Evolutionary conservation across 2,797 vertebrate genomes (phyloP), one percentile per base, ranked within the genome.

Genomic region (Melanotaenia boesemani): DNA sequence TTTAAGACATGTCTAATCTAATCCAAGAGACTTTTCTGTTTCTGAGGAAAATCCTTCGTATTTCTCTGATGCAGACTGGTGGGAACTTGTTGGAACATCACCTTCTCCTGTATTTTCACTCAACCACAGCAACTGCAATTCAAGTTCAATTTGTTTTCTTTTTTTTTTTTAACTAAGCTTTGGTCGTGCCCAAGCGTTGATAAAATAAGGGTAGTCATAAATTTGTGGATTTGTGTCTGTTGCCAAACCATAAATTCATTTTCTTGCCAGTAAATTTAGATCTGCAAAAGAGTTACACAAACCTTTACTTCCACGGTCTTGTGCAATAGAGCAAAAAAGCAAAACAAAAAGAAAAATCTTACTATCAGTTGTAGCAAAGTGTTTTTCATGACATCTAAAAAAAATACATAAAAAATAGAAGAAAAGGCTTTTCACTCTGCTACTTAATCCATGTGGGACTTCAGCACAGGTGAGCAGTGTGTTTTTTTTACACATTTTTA

Each of bases 201-300:
- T 30, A 5, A 30, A 28, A 3, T 16, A 18, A 18, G 16, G 46
- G 7, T 8, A n/a, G 46, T n/a, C 5, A 8, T 5, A 46, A 20
- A 16, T 44, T 12, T 44, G 2, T 5, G 60, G 24, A 48, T 80
- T 80, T 15, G 44, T 59, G 60, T 78, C 74, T 32, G 65, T 67
- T 16, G 37, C 77, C 46, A 84, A 67, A 16, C 18, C 5, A 46
- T 39, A 39, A 39, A 3, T 39, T 39, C 37, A 12, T 39, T 12
- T 39, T 39, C 37, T 12, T 37, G 37, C 37, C 37, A 39, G 2
- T 39, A 39, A 39, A 39, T 39, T 39, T 13, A 39, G 37, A 39
- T 13, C 10, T 12, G 10, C 37, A 39, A 39, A 39, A 39, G 11
- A 39, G 37, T 39, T 39, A 39, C 3, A 39, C 37, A 10, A 39